A percentile compares a stretch with the other conserved stretches of the same genome.
Evolutionary conservation across 2,888 invertebrate species (phyloP).

Genomic region (Ennomos quercinarius): DNA sequence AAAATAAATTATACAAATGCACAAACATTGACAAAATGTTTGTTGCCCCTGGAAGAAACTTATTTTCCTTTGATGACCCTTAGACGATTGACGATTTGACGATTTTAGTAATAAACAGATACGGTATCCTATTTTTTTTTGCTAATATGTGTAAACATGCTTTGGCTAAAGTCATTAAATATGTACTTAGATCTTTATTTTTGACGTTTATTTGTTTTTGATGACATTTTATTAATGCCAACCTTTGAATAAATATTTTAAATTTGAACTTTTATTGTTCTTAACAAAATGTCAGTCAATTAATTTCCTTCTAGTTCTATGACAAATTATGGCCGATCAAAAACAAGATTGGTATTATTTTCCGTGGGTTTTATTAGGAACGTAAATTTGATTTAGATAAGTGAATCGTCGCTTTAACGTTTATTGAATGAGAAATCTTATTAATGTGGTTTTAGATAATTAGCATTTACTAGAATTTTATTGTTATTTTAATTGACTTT

Average conservation of each 20-base stretch:
- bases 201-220: slow-evolving; percentile 16
- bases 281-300: slow-evolving; percentile 26
- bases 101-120: too few species aligned
- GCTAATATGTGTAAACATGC: too few species aligned
- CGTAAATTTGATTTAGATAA: slow-evolving; percentile 20
- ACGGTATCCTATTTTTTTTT: too few species aligned
- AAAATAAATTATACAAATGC: too few species aligned
- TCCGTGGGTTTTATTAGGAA: slow-evolving; percentile 20
- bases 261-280: slow-evolving; percentile 18
- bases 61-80: too few species aligned
- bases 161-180: too few species aligned
- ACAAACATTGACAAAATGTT: too few species aligned
- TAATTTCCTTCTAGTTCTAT: slow-evolving; percentile 17
- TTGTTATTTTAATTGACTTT: slow-evolving; percentile 22
- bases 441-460: slow-evolving; percentile 17
- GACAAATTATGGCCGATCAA: slow-evolving; percentile 17
- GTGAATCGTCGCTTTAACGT: slow-evolving; percentile 19
- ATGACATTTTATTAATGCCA: slow-evolving; percentile 17
- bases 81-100: too few species aligned
- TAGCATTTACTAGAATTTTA: slow-evolving; percentile 25
- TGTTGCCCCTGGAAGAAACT: too few species aligned
- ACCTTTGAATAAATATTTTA: slow-evolving; percentile 22
- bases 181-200: too few species aligned
- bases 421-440: slow-evolving; percentile 24
- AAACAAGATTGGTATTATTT: slow-evolving; percentile 21